phyloP scores from a whole-genome alignment of 2,888 invertebrate species.

The Macrophya alboannulata region DNA sequence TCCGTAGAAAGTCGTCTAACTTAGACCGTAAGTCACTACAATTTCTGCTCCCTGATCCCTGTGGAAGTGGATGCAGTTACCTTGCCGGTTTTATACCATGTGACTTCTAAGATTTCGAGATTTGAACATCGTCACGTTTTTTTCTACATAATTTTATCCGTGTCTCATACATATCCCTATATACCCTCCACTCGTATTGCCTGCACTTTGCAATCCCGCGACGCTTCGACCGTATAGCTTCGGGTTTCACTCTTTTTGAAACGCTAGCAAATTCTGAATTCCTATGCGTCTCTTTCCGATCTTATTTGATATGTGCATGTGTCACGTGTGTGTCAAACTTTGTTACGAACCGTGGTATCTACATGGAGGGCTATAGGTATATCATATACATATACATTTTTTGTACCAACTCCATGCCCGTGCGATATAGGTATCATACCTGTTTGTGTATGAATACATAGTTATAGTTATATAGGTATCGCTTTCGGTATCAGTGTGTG shows the following conservation, averaged over 20 bases:
- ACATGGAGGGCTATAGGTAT: neutral
- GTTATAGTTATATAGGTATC: no score
- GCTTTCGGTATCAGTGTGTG: neutral
- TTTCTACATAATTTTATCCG: neutral
- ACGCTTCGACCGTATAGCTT: neutral
- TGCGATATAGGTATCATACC: neutral
- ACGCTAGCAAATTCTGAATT: constrained; percentile 37
- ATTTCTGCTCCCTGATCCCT: neutral
- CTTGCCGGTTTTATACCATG: neutral
- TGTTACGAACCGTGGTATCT: no score
- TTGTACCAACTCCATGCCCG: neutral
- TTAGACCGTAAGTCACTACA: neutral
- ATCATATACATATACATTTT: neutral
- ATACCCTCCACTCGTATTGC: neutral
- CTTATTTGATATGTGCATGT: neutral
- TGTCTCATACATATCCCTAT: neutral
- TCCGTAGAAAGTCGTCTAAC: constrained; percentile 2
- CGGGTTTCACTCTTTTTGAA: constrained; percentile 43
- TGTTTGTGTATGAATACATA: no score
- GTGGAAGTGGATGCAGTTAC: neutral
- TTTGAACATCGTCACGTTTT: neutral
- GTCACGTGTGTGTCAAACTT: neutral
- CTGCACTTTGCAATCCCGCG: neutral
- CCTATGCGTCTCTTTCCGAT: constrained; percentile 11
- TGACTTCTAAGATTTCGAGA: neutral